phyloP scores from a whole-genome alignment of 2,797 vertebrate species.

The Trachurus trachurus region DNA sequence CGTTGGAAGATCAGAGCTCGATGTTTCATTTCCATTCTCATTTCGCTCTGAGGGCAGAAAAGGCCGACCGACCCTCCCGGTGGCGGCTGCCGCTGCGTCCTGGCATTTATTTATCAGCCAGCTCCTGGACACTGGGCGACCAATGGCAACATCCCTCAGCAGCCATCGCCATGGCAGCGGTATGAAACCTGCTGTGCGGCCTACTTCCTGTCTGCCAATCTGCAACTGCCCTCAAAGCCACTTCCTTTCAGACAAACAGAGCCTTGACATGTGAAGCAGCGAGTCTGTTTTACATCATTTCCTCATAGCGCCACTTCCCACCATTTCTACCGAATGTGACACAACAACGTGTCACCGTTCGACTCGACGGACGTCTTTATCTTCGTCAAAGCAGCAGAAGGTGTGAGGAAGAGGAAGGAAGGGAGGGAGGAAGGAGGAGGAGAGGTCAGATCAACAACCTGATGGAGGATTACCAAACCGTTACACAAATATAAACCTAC shows the following conservation, averaged over 20 bases:
- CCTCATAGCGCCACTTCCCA: constrained; percentile 51
- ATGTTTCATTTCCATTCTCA: constrained; percentile 15
- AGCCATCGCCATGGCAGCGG: constrained; percentile 75
- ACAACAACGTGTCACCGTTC: background rate
- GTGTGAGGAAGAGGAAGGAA: background rate
- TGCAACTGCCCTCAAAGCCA: constrained; percentile 85
- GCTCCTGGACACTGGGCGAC: constrained; percentile 49
- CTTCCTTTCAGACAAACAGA: constrained; percentile 83
- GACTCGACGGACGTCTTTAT: background rate
- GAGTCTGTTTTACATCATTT: constrained; percentile 66
- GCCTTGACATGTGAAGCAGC: constrained; percentile 46
- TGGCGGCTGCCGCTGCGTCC: background rate
- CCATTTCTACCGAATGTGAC: constrained; percentile 48
- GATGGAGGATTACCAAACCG: too few relatives aligned
- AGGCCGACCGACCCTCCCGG: background rate
- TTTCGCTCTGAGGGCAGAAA: background rate
- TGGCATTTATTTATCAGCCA: constrained; percentile 45
- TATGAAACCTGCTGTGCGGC: constrained; percentile 70
- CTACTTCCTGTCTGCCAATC: constrained; percentile 86
- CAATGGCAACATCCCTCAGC: constrained; percentile 62
- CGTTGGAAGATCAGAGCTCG: background rate
- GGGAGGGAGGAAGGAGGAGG: too few relatives aligned
- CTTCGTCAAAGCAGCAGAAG: background rate
- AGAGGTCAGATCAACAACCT: too few relatives aligned
- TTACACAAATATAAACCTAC: too few relatives aligned